Base-by-base conservation (phyloP, 2,113 vertebrate species). In the Datnioides undecimradiatus region DNA sequence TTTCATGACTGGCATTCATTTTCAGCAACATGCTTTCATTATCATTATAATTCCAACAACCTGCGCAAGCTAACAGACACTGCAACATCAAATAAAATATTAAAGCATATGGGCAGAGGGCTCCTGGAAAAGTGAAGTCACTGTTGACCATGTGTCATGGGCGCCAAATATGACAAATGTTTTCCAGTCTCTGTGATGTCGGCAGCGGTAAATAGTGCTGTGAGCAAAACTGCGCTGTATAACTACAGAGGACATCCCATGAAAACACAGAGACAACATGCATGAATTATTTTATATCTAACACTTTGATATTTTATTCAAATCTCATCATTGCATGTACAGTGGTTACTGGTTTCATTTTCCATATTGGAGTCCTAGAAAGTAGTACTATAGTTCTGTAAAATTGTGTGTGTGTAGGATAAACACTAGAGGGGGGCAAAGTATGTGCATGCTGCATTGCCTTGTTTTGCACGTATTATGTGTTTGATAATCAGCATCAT, bases 71-170 rank as follows among this genome's bases (percentile, higher is more conserved):
- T 36, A 48, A 43, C 10, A 31, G 65, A 51, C 52, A 45, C 14
- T 17, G 43, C 36, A 64, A n/a, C 48, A 65, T 70, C 14, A 60
- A 57, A 68, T 41, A 14, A 10, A 51, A 66, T 80, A 62, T 64
- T 43, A 62, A 59, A 73, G 59, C 31, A 43, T 38, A 14, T 27
- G 58, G 72, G 49, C 27, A 29, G 13, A 48, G 34, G 19, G 34
- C 43, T 60, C 19, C 43, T 73, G 62, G 67, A 73, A 87, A 79
- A 83, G 36, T 80, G 67, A 60, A 64, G 69, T 79, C 64, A 87
- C 59, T 66, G 36, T 36, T 69, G 68, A 73, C 69, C 57, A 65
- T 43, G 13, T 68, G 40, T 36, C 65, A 16, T 63, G 2, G 14
- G 19, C 45, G 64, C 60, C 43, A 84, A 40, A 58, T 45, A 76